phyloP scores from a whole-genome alignment of 2,113 vertebrate species.

The Chionis minor region DNA sequence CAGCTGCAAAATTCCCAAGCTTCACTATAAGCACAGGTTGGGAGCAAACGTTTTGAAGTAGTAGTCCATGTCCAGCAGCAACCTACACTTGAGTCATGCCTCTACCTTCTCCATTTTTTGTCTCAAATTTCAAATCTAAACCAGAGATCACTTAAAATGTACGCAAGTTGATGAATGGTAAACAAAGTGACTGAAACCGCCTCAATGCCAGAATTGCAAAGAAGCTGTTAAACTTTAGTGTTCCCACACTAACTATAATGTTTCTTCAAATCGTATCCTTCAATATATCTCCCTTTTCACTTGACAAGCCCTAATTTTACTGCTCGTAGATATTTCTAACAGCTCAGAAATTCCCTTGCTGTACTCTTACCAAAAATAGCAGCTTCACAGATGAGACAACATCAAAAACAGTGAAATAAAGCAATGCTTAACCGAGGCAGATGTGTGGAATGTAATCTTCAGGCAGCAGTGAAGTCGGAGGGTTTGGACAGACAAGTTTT shows the following conservation, averaged over 20 bases:
- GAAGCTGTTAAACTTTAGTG: not conserved
- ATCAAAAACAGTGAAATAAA: not conserved
- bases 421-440: not conserved
- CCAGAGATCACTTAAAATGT: not conserved
- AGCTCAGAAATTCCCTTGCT: slow-evolving; percentile 7
- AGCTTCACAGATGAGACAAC: not conserved
- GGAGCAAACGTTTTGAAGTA: not conserved
- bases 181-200: not conserved
- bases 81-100: accelerated
- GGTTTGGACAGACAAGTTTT: not conserved
- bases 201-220: not conserved
- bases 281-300: not conserved
- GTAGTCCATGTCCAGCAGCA: not conserved
- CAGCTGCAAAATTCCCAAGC: not conserved
- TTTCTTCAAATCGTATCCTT: not conserved
- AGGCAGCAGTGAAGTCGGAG: not conserved
- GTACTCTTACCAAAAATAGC: not conserved
- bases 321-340: not conserved
- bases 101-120: not conserved
- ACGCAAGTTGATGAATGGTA: not conserved
- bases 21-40: not conserved
- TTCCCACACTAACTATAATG: not conserved
- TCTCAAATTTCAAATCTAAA: not conserved
- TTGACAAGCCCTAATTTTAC: not conserved
- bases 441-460: not conserved